phyloP scores from a whole-genome alignment of 2,888 invertebrate genomes.

The Parochlus steinenii region DNA sequence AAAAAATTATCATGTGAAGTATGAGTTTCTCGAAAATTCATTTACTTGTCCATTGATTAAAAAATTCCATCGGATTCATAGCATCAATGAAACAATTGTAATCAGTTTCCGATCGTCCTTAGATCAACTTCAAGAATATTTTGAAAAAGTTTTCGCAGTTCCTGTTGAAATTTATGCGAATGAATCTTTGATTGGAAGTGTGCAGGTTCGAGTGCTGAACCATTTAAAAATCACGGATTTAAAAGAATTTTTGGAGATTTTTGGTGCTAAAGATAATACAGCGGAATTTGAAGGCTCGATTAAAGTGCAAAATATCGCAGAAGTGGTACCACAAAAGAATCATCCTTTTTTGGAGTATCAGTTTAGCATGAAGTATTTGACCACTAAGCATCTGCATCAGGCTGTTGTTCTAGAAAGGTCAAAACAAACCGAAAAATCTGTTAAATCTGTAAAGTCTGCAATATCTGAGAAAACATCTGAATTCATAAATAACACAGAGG shows the following conservation, averaged over 20 bases:
- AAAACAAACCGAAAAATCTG: too few species aligned
- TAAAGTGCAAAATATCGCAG: background rate
- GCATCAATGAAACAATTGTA: conserved; percentile 31
- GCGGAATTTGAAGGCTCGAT: background rate
- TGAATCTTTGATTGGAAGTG: conserved; percentile 24
- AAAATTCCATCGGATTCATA: conserved; percentile 22
- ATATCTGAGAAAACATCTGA: too few species aligned
- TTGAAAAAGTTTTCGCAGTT: conserved; percentile 30
- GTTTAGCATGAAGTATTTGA: background rate
- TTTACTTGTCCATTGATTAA: conserved; percentile 17
- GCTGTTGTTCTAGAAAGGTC: conserved; percentile 3
- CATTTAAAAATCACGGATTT: conserved; percentile 18
- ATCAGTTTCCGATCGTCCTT: conserved; percentile 32
- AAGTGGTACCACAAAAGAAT: background rate
- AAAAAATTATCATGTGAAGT: conserved; percentile 4
- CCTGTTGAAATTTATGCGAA: conserved; percentile 30
- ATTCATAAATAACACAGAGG: too few species aligned
- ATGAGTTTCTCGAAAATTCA: conserved; percentile 5
- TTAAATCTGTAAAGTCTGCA: too few species aligned
- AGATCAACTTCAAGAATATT: conserved; percentile 28
- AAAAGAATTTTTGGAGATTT: conserved; percentile 18
- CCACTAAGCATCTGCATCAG: conserved; percentile 8
- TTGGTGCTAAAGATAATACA: background rate
- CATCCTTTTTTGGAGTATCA: conserved; percentile 3
- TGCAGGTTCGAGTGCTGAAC: conserved; percentile 21